Base-by-base conservation (phyloP, 2,797 vertebrate species). In the Molossus molossus region DNA sequence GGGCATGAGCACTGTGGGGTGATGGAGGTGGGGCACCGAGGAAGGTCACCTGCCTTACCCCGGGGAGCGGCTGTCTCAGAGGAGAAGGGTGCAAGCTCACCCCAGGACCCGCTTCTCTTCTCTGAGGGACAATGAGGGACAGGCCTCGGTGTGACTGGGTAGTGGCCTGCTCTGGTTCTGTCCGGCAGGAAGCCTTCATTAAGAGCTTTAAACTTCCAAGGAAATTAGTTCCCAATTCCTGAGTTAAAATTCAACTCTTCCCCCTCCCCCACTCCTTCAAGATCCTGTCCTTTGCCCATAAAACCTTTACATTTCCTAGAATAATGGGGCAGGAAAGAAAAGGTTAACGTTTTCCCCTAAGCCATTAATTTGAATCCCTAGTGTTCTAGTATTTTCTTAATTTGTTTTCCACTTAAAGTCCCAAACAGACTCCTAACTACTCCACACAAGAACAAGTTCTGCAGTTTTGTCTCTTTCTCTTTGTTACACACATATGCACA, bases 241-340 rank as follows among this genome's bases (percentile, higher is more conserved):
- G 25, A 79, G 91, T 96, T 96, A 92, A 97, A 92, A 94, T 94
- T 72, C 84, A 93, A 25, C 64, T 48, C 23, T 62, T 3, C 5
- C 29, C 33, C 55, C 4, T 21, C 9, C 21, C 33, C 7, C 12
- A 21, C 2, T 17, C 23, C 25, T 21, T 58, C n/a, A 82, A 79
- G 81, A 94, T 27, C 58, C 18, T 77, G 23, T 76, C 15, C 76
- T 86, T 92, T 72, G 75, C 20, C 58, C 21, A 55, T n/a, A 84
- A 82, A 65, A 86, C 9, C 57, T 93, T 87, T 37, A 55, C 70
- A 29, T 6, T 9, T 69, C 3, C 67, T 33, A 13, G 67, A 92
- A 72, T 29, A 55, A 40, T 53, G 73, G 60, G 11, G 17, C 58
- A 86, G 29, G 62, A 23, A 73, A 79, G 57, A 90, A 94, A 87